Evolutionary conservation across 2,797 vertebrate species (phyloP).

Genomic region (Tragopan temminckii): DNA sequence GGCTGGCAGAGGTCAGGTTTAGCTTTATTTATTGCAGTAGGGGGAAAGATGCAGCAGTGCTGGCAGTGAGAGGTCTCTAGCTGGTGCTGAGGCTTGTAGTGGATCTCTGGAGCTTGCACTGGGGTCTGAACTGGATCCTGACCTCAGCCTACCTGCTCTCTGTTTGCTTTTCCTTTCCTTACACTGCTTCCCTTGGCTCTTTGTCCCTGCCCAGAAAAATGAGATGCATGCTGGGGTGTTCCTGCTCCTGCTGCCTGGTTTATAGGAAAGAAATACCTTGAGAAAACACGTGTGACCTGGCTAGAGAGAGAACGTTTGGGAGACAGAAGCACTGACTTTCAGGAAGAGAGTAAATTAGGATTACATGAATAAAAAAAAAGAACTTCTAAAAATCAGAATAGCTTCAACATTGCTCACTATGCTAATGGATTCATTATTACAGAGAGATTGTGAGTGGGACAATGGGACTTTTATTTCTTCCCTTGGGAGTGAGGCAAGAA

Average conservation of each 20-base stretch:
- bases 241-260: background rate
- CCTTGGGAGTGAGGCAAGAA: background rate
- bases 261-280: background rate
- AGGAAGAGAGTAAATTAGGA: background rate
- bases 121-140: background rate
- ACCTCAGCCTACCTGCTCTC: background rate
- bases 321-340: background rate
- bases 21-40: background rate
- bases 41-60: background rate
- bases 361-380: background rate
- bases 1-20: background rate
- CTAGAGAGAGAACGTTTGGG: background rate
- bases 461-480: background rate
- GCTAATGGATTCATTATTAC: background rate
- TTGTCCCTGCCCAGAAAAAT: background rate
- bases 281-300: background rate
- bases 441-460: background rate
- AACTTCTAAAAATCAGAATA: background rate
- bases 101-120: background rate
- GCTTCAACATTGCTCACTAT: background rate
- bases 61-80: background rate
- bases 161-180: background rate
- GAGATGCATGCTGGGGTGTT: accelerated
- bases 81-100: accelerated
- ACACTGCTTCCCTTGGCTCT: background rate